Base-by-base conservation (phyloP, 2,113 vertebrate genomes). In the Mus pahari region DNA sequence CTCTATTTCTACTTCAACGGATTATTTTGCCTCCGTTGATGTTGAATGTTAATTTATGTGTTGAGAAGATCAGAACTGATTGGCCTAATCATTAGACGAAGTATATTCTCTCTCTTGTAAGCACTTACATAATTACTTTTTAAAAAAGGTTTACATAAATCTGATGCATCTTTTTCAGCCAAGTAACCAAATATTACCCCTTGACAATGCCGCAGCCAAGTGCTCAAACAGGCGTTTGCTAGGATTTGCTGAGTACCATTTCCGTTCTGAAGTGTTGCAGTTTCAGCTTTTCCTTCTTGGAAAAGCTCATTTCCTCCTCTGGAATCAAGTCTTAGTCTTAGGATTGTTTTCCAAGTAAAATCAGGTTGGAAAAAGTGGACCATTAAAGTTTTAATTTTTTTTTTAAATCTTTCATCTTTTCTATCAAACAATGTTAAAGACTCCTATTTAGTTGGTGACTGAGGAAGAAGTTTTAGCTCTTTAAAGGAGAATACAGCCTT, bases 231-330 rank as follows among this genome's bases (percentile, higher is more conserved):
- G 94, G 28, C 68, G 94, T 33, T 0, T 95, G 53, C 39, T 97
- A 97, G 73, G 88, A 94, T 97, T 95, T 97, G 53, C 64, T 39
- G 75, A 97, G 78, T 0, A 0, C 90, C 89, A 64, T 20, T 95
- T 94, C 74, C 45, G 89, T 96, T 92, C 22, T 89, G 64, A 97
- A 97, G 83, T 22, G 66, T 78, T 97, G 96, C 19, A 95, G 53
- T 92, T 79, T 86, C 75, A 6, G 19, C 26, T 71, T 36, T n/a
- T 87, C 42, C 31, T 91, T 86, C 87, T 90, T 97, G 17, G 83
- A 96, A 95, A 36, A 91, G 68, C 42, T 87, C 14, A 36, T 2
- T 95, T 95, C 97, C 28, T 55, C 87, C 28, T 22, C 92, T 92
- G 31, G 5, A 64, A 92, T 95, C 97, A 90, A 94, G 50, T 14